A percentile compares a stretch with the other conserved stretches of the same genome.
Evolutionary conservation across 2,797 vertebrate genomes (phyloP).

Genomic region (Harpagifer antarcticus): DNA sequence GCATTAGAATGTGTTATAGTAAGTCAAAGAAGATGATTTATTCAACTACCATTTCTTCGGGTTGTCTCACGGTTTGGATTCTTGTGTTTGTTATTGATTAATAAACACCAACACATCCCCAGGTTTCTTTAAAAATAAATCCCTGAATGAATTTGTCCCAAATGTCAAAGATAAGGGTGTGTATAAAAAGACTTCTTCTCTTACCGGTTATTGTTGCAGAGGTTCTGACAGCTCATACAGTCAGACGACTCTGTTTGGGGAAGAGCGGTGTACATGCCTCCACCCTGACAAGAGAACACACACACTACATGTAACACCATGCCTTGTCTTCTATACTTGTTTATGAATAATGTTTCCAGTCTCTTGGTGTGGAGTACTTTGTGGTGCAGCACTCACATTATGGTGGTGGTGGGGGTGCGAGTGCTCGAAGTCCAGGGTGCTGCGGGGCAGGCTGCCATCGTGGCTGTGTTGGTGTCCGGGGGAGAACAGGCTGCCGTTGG

Average conservation of each 20-base stretch:
- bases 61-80: background rate
- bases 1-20: background rate
- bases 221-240: conserved; percentile 93
- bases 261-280: conserved; percentile 88
- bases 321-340: background rate
- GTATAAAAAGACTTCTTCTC: conserved; percentile 1
- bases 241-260: conserved; percentile 89
- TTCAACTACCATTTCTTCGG: background rate
- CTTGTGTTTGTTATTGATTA: background rate
- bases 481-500: conserved; percentile 83
- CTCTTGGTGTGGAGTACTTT: background rate
- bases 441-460: conserved; percentile 77
- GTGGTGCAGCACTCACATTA: conserved; percentile 77
- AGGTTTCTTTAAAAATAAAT: background rate
- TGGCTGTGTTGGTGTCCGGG: conserved; percentile 79
- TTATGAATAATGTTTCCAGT: background rate
- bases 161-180: background rate
- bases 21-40: background rate
- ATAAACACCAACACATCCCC: background rate
- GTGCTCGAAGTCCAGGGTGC: conserved; percentile 88
- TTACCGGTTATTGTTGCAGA: conserved; percentile 97
- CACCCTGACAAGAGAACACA: conserved; percentile 83
- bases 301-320: conserved; percentile 29
- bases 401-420: conserved; percentile 84
- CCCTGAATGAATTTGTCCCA: background rate